phyloP scores from a whole-genome alignment of 2,888 invertebrate genomes.

The Tipula confusa region DNA sequence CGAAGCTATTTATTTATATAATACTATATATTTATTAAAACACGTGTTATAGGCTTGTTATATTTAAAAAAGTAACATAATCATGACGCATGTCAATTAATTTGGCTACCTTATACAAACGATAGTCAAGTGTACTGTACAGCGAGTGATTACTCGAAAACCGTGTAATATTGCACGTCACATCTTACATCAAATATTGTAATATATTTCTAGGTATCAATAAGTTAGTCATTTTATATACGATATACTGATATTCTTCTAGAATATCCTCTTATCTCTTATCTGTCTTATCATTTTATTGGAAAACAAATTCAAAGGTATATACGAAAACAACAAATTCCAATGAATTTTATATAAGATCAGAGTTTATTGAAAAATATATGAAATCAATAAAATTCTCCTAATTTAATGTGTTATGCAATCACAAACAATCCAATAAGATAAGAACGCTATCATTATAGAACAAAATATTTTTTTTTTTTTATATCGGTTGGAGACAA shows the following conservation, averaged over 20 bases:
- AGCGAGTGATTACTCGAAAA: background rate
- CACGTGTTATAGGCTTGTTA: background rate
- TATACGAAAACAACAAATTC: background rate
- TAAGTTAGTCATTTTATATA: background rate
- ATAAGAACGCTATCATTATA: background rate
- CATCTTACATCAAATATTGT: background rate
- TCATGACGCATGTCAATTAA: background rate
- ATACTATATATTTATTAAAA: too few species aligned
- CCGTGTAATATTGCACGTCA: background rate
- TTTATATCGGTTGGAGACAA: background rate
- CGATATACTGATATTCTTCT: background rate
- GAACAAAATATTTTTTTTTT: background rate
- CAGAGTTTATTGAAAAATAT: background rate
- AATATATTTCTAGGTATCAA: background rate
- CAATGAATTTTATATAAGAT: background rate
- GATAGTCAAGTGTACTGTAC: background rate
- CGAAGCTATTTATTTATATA: too few species aligned
- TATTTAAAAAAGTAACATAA: background rate
- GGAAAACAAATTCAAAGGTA: background rate
- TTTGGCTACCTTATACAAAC: background rate
- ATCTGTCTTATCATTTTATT: background rate
- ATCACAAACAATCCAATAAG: background rate
- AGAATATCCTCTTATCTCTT: background rate
- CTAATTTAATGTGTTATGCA: background rate
- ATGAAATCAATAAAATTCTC: constrained; percentile 5